Evolutionary conservation across 2,888 invertebrate genomes (phyloP).

Genomic region (Cheiracanthium punctorium): DNA sequence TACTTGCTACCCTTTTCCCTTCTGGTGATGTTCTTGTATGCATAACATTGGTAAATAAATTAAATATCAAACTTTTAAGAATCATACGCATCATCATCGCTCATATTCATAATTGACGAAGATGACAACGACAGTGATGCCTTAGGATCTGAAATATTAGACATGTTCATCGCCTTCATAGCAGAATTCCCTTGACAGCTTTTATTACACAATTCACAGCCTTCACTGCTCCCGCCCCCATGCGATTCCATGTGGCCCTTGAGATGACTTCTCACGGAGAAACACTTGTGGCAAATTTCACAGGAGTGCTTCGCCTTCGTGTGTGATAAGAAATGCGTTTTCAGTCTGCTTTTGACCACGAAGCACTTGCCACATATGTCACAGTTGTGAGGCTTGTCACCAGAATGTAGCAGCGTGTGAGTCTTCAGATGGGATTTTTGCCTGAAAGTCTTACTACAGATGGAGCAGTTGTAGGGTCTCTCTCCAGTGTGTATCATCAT

Average conservation of each 20-base stretch:
- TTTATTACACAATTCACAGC: slow-evolving; percentile 51
- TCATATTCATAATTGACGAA: slow-evolving; percentile 2
- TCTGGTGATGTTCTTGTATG: no score
- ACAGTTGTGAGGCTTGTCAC: slow-evolving; percentile 62
- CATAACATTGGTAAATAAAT: no score
- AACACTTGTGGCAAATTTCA: slow-evolving; percentile 61
- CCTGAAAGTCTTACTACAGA: slow-evolving; percentile 60
- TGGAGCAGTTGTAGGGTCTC: slow-evolving; percentile 54
- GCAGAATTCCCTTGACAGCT: slow-evolving; percentile 32
- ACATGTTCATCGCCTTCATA: slow-evolving; percentile 18
- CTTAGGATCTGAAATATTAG: slow-evolving; percentile 18
- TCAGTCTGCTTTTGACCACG: slow-evolving; percentile 61
- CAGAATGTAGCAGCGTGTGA: slow-evolving; percentile 54
- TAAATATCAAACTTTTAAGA: slow-evolving; percentile 5
- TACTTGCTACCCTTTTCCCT: no score
- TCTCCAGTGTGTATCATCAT: slow-evolving; percentile 69
- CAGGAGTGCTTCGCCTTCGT: slow-evolving; percentile 50
- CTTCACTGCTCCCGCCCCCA: slow-evolving; percentile 2
- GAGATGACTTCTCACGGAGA: slow-evolving; percentile 42
- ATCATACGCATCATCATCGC: slow-evolving; percentile 19
- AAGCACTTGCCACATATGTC: slow-evolving; percentile 65
- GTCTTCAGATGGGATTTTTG: slow-evolving; percentile 67
- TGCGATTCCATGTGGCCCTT: slow-evolving; percentile 58
- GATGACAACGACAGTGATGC: slow-evolving; percentile 14
- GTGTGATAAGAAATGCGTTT: slow-evolving; percentile 60